Evolutionary conservation across 2,888 invertebrate genomes (phyloP).

Genomic region (Synanthedon formicaeformis): DNA sequence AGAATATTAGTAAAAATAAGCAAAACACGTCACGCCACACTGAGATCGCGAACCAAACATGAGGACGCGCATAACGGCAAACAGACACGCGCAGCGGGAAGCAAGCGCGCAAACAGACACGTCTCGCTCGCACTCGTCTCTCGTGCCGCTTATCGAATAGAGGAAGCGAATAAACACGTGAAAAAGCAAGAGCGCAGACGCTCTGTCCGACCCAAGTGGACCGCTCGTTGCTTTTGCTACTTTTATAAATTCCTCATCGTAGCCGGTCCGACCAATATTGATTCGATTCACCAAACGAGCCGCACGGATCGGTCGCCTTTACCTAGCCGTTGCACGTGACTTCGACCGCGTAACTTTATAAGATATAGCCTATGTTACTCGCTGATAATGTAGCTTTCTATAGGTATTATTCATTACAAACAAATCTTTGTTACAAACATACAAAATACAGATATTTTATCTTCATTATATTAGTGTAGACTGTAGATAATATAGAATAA

Average conservation of each 20-base stretch:
- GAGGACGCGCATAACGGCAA: conserved; percentile 49
- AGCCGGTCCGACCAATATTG: conserved; percentile 23
- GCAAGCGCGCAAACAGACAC: conserved; percentile 32
- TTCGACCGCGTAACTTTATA: too few species aligned
- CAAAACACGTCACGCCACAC: conserved; percentile 24
- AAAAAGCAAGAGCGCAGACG: conserved; percentile 60
- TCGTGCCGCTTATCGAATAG: conserved; percentile 14
- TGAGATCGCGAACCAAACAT: conserved; percentile 37
- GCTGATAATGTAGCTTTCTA: too few species aligned
- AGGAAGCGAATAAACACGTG: conserved; percentile 31
- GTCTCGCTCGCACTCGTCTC: conserved; percentile 29
- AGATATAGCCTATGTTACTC: too few species aligned
- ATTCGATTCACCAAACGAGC: conserved; percentile 17
- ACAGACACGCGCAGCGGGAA: conserved; percentile 56
- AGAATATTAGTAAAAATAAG: background rate
- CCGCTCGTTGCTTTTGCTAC: conserved; percentile 3
- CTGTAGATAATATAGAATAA: too few species aligned
- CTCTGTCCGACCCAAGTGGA: conserved; percentile 16
- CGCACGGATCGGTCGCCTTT: too few species aligned
- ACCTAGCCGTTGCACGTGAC: too few species aligned
- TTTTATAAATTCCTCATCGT: conserved; percentile 30
- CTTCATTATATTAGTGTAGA: too few species aligned
- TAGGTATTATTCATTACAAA: too few species aligned
- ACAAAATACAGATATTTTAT: too few species aligned
- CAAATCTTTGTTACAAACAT: too few species aligned